These are phyloP conservation scores for Dicerorhinus sumatrensis DNA, from an alignment of 2,113 vertebrate genomes.

Conservation along the genomic window DNA sequence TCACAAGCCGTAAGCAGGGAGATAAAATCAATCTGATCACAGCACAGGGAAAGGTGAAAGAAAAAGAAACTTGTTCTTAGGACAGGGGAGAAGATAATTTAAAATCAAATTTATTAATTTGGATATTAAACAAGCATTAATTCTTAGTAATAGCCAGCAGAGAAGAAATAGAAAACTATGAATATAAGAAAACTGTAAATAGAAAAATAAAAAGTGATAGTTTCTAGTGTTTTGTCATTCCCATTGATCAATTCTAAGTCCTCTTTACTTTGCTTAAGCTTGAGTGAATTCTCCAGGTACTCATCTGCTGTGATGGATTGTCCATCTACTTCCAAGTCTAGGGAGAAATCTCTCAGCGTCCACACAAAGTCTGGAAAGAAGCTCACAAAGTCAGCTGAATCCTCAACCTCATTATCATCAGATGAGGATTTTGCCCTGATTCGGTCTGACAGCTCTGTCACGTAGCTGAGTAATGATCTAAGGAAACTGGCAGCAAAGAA, in stretches of 20 bases:
- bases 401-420: neutral
- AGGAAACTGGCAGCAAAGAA: conserved; percentile 36
- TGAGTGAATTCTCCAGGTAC: conserved; percentile 82
- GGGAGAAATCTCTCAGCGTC: conserved; percentile 83
- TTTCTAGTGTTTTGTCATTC: neutral
- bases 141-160: neutral
- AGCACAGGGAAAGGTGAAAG: neutral
- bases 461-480: conserved; percentile 74
- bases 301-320: conserved; percentile 65
- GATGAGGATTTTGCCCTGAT: conserved; percentile 71
- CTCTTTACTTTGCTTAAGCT: conserved; percentile 72
- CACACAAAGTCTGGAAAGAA: conserved; percentile 86
- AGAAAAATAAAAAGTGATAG: neutral
- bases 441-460: conserved; percentile 75
- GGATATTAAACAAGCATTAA: neutral
- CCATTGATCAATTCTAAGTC: neutral
- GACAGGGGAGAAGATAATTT: neutral
- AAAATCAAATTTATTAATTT: neutral
- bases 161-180: neutral
- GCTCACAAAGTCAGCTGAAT: conserved; percentile 71
- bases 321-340: conserved; percentile 71
- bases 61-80: neutral
- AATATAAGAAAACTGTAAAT: neutral
- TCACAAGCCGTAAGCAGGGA: neutral
- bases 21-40: neutral